These are phyloP conservation scores for Poeciliopsis paucimaculata DNA, from an alignment of 2,797 vertebrate genomes.

Conservation along the genomic window DNA sequence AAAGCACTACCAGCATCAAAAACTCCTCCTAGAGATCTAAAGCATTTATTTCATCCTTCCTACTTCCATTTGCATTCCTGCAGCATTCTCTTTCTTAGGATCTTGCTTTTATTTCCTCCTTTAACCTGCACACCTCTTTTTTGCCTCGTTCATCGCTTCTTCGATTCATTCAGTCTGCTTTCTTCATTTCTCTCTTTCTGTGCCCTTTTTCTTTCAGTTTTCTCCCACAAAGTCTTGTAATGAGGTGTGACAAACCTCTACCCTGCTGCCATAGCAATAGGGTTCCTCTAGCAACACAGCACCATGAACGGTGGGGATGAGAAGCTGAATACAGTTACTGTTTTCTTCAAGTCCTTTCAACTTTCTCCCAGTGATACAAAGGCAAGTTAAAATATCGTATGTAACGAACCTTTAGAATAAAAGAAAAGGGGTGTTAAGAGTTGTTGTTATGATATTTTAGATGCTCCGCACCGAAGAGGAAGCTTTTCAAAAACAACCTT, in stretches of 20 bases:
- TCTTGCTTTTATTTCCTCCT: constrained; percentile 65
- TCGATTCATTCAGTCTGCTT: constrained; percentile 43
- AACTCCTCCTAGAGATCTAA: constrained; percentile 26
- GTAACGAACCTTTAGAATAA: not conserved
- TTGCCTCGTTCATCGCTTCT: constrained; percentile 36
- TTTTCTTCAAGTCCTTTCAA: constrained; percentile 38
- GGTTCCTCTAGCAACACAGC: constrained; percentile 73
- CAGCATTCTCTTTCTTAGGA: constrained; percentile 49
- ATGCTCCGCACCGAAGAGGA: not conserved
- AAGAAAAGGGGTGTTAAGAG: not conserved
- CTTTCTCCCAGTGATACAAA: constrained; percentile 19
- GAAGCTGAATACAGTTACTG: constrained; percentile 37
- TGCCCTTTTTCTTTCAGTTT: constrained; percentile 49
- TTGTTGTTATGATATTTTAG: not conserved
- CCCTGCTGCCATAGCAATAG: constrained; percentile 76
- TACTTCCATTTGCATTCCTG: constrained; percentile 69
- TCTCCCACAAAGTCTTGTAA: constrained; percentile 68
- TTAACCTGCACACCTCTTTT: constrained; percentile 46
- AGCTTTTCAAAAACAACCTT: not conserved
- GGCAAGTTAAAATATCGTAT: not conserved
- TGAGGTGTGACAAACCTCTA: constrained; percentile 77
- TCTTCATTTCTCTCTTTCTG: constrained; percentile 43
- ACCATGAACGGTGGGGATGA: constrained; percentile 27
- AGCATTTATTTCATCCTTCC: constrained; percentile 38
- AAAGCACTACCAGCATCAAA: constrained; percentile 48